phyloP scores from a whole-genome alignment of 2,797 vertebrate genomes.

The Anguilla anguilla region DNA sequence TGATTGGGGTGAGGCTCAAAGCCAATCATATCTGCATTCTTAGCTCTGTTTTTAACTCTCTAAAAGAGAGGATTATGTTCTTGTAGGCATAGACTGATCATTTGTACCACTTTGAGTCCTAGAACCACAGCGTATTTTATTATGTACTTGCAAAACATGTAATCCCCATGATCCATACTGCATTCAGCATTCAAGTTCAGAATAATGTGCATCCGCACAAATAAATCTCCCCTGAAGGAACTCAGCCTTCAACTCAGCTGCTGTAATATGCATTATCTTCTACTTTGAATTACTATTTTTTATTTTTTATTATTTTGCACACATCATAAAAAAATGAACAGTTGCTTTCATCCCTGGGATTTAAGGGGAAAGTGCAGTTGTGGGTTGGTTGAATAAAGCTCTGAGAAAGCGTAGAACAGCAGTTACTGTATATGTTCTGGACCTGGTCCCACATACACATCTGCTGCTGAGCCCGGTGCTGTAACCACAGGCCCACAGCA shows the following conservation, averaged over 20 bases:
- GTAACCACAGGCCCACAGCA: background rate
- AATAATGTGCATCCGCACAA: background rate
- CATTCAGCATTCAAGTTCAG: background rate
- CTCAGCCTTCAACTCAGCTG: background rate
- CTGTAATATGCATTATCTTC: background rate
- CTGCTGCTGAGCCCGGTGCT: background rate
- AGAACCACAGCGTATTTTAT: background rate
- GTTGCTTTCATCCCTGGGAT: background rate
- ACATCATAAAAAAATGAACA: background rate
- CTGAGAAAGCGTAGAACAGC: background rate
- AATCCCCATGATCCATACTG: background rate
- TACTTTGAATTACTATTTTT: background rate
- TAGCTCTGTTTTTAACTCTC: background rate
- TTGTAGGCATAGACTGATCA: background rate
- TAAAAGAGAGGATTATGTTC: background rate
- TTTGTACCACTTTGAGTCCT: background rate
- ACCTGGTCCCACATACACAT: background rate
- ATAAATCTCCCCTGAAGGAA: background rate
- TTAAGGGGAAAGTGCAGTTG: background rate
- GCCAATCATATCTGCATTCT: background rate
- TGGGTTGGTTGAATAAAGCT: background rate
- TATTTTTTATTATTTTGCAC: background rate
- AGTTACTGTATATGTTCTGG: background rate
- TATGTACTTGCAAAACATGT: background rate
- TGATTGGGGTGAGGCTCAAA: slow-evolving; percentile 5